Evolutionary conservation across 2,113 vertebrate species (phyloP), one percentile per base, ranked within the genome.

Genomic region (Albula glossodonta): DNA sequence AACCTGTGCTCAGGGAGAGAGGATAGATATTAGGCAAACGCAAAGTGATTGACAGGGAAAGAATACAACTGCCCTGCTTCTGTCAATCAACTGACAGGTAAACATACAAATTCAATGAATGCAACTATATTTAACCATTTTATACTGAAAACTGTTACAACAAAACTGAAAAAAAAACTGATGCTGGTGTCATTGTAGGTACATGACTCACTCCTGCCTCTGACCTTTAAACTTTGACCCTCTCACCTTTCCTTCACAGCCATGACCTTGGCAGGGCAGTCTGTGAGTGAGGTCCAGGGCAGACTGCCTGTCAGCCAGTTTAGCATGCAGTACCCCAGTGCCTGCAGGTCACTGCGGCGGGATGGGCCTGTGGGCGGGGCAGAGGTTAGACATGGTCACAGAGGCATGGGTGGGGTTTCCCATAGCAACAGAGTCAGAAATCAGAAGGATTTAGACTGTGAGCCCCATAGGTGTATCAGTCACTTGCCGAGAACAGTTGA

Each of bases 341-440:
- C 95, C 93, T 99, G 97, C 85, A 99, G 93, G 91, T 99, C 98
- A 48, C 97, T 97, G 81, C 98, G 97, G 4, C 97, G 95, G 88
- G 97, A 98, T 3, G 98, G 98, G 19, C 94, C 98, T 99, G 86
- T 60, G 81, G 51, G 57, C 53, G 78, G 57, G 49, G 17, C 41
- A 10, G 56, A 10, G 56, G 56, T 2, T 5, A 31, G 31, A 78
- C 31, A 41, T 41, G 31, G 31, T 41, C 31, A 8, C 74, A n/a
- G 74, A 56, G 53, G 9, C 11, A 15, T 60, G 19, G 19, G 63
- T 4, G 17, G 63, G 19, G 63, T 70, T 22, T 22, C 63, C 8
- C 6, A 19, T 8, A 31, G 70, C n/a, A n/a, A 74, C 8, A 31
- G 8, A n/a, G 70, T 74, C 70, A 74, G 70, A 74, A 22, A n/a